Conservation (phyloP, 2,888 invertebrate species). For the Balanococcus diminutus region DNA sequence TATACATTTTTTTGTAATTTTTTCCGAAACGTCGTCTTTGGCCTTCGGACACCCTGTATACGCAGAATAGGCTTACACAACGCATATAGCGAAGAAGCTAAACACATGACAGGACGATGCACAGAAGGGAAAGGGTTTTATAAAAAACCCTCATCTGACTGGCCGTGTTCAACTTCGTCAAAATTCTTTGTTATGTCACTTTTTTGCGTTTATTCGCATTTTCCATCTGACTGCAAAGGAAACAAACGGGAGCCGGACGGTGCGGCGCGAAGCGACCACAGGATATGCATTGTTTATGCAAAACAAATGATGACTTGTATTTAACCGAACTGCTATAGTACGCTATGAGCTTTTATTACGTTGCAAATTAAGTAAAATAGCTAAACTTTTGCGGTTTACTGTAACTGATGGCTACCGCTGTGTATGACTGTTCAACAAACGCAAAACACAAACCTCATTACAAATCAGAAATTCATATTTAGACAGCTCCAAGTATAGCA, state of each 20-base stretch:
- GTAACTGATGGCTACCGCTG: conserved; percentile 1
- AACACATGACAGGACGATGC: too few relatives aligned
- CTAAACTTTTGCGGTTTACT: conserved; percentile 10
- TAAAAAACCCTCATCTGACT: neutral
- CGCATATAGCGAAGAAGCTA: too few relatives aligned
- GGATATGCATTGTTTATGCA: neutral
- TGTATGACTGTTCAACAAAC: conserved; percentile 6
- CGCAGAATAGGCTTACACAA: too few relatives aligned
- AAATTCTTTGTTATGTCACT: neutral
- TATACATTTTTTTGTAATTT: too few relatives aligned
- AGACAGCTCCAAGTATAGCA: neutral
- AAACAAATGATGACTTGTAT: conserved; percentile 1
- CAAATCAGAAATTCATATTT: conserved; percentile 24
- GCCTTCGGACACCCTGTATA: too few relatives aligned
- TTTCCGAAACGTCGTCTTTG: too few relatives aligned
- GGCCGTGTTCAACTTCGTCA: neutral
- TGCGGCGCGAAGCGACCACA: neutral
- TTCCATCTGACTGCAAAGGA: neutral
- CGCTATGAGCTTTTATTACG: neutral
- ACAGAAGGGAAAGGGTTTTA: neutral
- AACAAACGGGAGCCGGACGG: neutral
- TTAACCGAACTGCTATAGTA: neutral
- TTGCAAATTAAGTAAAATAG: neutral
- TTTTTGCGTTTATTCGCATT: neutral
- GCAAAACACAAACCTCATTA: conserved; percentile 13